Conservation (phyloP, 2,113 vertebrate genomes). For the Ptilorrhoa leucosticta region DNA sequence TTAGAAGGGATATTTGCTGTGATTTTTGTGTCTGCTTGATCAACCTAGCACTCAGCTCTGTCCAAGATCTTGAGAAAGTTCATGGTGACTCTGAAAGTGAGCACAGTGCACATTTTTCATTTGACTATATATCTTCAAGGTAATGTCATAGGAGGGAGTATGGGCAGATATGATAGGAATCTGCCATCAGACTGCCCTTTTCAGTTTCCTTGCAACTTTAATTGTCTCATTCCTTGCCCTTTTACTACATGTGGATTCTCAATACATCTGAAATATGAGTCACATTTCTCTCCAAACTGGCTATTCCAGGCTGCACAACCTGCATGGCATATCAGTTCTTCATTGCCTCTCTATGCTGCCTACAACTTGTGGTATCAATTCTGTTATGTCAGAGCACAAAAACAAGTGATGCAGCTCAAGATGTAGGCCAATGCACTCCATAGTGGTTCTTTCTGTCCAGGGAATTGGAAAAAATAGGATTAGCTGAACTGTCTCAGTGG, state of each 20-base stretch:
- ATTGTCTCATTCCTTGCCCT: background rate
- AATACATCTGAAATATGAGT: background rate
- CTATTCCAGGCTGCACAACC: background rate
- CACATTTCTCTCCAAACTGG: background rate
- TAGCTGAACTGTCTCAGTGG: background rate
- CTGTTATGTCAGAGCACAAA: background rate
- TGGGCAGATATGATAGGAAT: background rate
- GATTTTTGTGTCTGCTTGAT: background rate
- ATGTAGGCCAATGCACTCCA: background rate
- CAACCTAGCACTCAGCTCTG: background rate
- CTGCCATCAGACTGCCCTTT: background rate
- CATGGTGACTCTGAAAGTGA: background rate
- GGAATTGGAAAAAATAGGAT: background rate
- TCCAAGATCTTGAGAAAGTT: background rate
- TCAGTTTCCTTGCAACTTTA: background rate
- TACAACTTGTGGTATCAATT: background rate
- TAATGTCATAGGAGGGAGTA: background rate
- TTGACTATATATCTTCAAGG: background rate
- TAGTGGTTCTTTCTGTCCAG: background rate
- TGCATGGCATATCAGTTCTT: background rate
- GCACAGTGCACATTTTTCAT: background rate
- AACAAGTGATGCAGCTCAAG: background rate
- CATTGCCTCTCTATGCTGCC: background rate
- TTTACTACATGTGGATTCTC: background rate
- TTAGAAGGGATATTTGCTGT: background rate